A percentile compares a stretch with the other conserved stretches of the same genome.
Conservation (phyloP, 2,888 invertebrate genomes). For the Erannis defoliaria region DNA sequence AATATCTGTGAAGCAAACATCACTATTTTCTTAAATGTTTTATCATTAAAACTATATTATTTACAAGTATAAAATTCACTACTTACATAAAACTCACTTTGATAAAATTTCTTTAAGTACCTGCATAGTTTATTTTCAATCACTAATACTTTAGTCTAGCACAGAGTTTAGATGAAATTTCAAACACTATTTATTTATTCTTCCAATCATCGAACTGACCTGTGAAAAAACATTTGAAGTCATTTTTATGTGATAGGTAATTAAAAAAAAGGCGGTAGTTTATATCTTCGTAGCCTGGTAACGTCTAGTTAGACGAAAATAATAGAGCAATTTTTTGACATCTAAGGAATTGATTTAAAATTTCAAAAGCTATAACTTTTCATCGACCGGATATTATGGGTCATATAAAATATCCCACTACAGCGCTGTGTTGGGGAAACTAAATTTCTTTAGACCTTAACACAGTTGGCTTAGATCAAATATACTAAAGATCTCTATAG, state of each 20-base stretch:
- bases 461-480: not conserved
- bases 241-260: not conserved
- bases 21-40: constrained; percentile 73
- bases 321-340: no score
- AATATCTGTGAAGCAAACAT: constrained; percentile 78
- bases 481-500: no score
- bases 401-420: not conserved
- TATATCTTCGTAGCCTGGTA: no score
- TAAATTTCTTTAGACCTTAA: not conserved
- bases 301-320: no score
- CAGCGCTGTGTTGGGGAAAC: not conserved
- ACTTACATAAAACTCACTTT: constrained; percentile 60
- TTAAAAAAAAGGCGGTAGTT: no score
- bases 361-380: no score
- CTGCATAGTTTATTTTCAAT: constrained; percentile 68
- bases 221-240: constrained; percentile 53
- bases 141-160: constrained; percentile 73
- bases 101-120: constrained; percentile 64
- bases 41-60: constrained; percentile 73
- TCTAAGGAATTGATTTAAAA: no score
- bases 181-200: constrained; percentile 50
- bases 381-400: no score
- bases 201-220: constrained; percentile 77
- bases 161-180: constrained; percentile 72
- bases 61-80: constrained; percentile 84